Percentiles rank a stretch among this genome's conserved stretches.
phyloP scores from a whole-genome alignment of 2,797 vertebrate species.

The Tamandua tetradactyla region DNA sequence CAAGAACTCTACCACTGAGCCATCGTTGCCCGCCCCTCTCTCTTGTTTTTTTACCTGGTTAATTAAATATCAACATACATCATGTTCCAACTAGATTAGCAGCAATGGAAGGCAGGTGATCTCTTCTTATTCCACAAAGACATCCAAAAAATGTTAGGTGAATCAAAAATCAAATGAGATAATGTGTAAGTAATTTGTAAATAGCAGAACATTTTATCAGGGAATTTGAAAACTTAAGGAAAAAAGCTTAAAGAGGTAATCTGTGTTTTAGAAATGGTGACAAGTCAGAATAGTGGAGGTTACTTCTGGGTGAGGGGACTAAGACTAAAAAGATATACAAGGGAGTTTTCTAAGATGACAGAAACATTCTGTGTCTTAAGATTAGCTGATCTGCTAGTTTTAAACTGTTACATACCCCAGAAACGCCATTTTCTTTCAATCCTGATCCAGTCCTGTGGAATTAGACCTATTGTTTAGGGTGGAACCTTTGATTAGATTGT shows the following conservation, averaged over 20 bases:
- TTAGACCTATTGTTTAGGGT: too few relatives aligned
- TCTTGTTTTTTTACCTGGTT: conserved; percentile 5
- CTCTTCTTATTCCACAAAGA: background rate
- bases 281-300: background rate
- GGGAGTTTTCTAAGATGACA: background rate
- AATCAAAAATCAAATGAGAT: background rate
- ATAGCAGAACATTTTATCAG: background rate
- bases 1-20: too few relatives aligned
- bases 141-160: background rate
- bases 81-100: background rate
- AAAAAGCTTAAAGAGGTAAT: background rate
- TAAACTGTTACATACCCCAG: too few relatives aligned
- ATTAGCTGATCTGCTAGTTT: too few relatives aligned
- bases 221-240: background rate
- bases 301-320: background rate
- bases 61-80: background rate
- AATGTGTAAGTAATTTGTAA: background rate
- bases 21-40: too few relatives aligned
- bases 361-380: background rate
- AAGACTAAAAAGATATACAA: background rate
- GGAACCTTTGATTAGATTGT: too few relatives aligned
- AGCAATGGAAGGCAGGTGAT: background rate
- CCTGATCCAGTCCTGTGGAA: too few relatives aligned
- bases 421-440: too few relatives aligned
- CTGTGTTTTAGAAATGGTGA: background rate